Percentiles rank a stretch among this genome's conserved stretches.
These are phyloP conservation scores for Anguilla rostrata DNA, from an alignment of 2,113 vertebrate species.

Conservation along the genomic window DNA sequence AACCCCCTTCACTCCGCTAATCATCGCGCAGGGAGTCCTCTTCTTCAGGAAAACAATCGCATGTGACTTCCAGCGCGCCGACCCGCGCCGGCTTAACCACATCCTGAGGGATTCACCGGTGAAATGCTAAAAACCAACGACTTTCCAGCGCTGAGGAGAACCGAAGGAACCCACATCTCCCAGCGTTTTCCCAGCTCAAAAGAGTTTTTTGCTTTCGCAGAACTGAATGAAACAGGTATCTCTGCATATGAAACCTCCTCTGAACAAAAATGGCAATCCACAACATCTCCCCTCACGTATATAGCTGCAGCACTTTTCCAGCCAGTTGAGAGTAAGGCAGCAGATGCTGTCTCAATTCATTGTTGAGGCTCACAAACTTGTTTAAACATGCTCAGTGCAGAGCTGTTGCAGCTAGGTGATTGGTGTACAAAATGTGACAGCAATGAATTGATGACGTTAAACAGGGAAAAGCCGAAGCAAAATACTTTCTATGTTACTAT, in stretches of 20 bases:
- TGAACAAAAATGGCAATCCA: constrained; percentile 69
- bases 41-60: constrained; percentile 26
- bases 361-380: constrained; percentile 38
- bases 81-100: constrained; percentile 56
- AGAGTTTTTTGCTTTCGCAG: constrained; percentile 36
- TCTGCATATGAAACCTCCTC: constrained; percentile 58
- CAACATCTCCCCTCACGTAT: constrained; percentile 48
- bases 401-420: not conserved
- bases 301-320: constrained; percentile 53
- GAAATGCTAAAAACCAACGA: constrained; percentile 63
- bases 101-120: constrained; percentile 69
- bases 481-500: not conserved
- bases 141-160: constrained; percentile 68
- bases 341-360: constrained; percentile 50
- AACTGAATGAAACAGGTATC: constrained; percentile 62
- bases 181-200: not conserved
- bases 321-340: constrained; percentile 60
- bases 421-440: not conserved
- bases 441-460: not conserved
- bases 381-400: not conserved
- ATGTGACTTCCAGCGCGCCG: constrained; percentile 52
- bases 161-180: constrained; percentile 64
- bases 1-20: not conserved
- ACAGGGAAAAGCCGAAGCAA: not conserved
- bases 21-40: not conserved